These are phyloP conservation scores for Scotopteryx bipunctaria DNA, from an alignment of 2,888 invertebrate genomes.

Conservation along the genomic window DNA sequence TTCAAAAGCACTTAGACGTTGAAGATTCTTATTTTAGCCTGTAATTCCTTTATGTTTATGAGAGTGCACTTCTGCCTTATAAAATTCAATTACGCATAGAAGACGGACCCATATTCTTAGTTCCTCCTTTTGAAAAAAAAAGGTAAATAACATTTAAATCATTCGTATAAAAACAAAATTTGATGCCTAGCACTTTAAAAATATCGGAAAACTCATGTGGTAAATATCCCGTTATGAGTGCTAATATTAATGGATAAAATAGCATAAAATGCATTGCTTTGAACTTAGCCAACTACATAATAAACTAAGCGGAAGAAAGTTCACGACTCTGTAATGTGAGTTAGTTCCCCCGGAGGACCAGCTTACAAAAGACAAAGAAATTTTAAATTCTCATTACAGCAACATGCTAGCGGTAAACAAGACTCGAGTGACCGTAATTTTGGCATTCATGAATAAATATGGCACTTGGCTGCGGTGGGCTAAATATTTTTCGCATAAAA, in stretches of 20 bases:
- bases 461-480: constrained; percentile 23
- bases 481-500: constrained; percentile 29
- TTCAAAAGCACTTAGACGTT: background rate
- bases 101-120: too few species aligned
- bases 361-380: constrained; percentile 27
- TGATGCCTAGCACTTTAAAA: too few species aligned
- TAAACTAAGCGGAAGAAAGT: constrained; percentile 30
- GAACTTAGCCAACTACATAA: constrained; percentile 29
- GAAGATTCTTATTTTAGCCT: background rate
- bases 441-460: constrained; percentile 33
- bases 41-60: background rate
- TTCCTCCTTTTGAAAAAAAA: too few species aligned
- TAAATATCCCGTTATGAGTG: too few species aligned
- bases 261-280: constrained; percentile 30
- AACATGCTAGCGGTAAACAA: constrained; percentile 31
- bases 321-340: constrained; percentile 32
- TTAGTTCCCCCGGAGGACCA: constrained; percentile 31
- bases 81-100: constrained; percentile 20
- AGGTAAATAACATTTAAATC: too few species aligned
- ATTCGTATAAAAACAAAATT: too few species aligned
- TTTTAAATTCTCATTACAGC: constrained; percentile 33
- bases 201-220: too few species aligned
- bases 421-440: constrained; percentile 32
- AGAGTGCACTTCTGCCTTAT: background rate
- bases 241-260: too few species aligned